Evolutionary conservation across 30 jellyfish, hydroid and myxozoan genomes (phyloP), one percentile per base, ranked within the genome.

Genomic region (Mastigias papua): DNA sequence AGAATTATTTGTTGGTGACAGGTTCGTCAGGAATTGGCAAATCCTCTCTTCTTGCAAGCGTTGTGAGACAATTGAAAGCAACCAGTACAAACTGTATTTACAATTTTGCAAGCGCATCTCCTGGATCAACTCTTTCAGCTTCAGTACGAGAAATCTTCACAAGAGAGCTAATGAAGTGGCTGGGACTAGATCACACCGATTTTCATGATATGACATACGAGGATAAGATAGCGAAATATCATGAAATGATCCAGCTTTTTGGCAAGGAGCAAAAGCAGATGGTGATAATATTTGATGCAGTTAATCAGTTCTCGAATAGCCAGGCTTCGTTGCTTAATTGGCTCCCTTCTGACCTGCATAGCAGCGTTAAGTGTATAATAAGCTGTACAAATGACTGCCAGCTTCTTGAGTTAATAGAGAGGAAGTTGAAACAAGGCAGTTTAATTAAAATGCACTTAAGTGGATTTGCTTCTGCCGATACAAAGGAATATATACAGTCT

Each of bases 11-110:
- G 87, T 50, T 93, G 29, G 87, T 93, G 5, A 51, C 86, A 23
- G 98, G 97, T 17, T 80, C 69, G 33, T 85, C 96, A 22, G 98
- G 98, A 8, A 88, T 72, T 26, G 98, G 98, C 23, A 93, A 93
- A 60, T 93, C 98, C n/a, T 86, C 98, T 0, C 90, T 93, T 8
- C 48, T 82, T 10, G 97, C 98, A 11, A 80, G 62, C 26, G 78
- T 74, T 25, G 98, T 93, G n/a, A 73, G 76, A 42, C 60, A 70
- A 10, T 0, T 84, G 81, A 84, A 84, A 48, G 62, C 87, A 16
- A 2, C 64, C 20, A 31, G 34, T 20, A 20, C 34, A 13, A 34
- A 69, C 3, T 86, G 98, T 68, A 20, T 86, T 25, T 93, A 89
- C 84, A 93, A 89, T 51, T 93, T 93, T 86, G 92, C 98, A 35